Evolutionary conservation across 2,113 vertebrate genomes (phyloP), one percentile per base, ranked within the genome.

Genomic region (Myotis lucifugus): DNA sequence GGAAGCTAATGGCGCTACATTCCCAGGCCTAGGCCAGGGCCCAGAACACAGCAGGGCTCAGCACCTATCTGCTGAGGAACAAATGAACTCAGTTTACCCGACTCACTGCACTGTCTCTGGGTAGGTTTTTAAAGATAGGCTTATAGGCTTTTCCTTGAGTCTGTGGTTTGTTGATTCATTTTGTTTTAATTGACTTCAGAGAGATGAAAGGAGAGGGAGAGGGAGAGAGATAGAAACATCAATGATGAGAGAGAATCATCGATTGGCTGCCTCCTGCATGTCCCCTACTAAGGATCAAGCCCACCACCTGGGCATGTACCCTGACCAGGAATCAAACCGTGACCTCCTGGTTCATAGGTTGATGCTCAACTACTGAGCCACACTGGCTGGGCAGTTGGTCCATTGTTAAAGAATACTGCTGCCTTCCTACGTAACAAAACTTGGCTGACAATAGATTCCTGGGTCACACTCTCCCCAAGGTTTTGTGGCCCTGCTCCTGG

Each of bases 21-120:
- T 42, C 42, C 67, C 18, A 5, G 25, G 40, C 52, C 61, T 29
- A 25, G 37, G 64, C 15, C 11, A 29, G 67, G 37, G 40, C 17
- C 37, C 15, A 37, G 27, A 23, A 64, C 42, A 2, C 6, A 21
- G 48, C 50, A 25, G 48, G 34, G 34, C 77, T 7, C 67, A 27
- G 42, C 5, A 23, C 50, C 15, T 2, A 48, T 5, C 37, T 34
- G 21, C 13, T 52, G 50, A 50, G 46, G 15, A 73, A 72, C 3
- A 1, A 86, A 34, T 0, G 37, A 23, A 37, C 14, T 10, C 27
- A 4, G 54, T 0, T 27, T 17, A 40, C 18, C 48, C 6, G 1
- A 74, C 56, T 78, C 54, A 6, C 25, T 40, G 46, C 9, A 29
- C 23, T 73, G 48, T 56, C 56, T 72, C 15, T 48, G 21, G 32